phyloP scores from a whole-genome alignment of 2,797 vertebrate genomes.

The Atherinosoma microstoma region DNA sequence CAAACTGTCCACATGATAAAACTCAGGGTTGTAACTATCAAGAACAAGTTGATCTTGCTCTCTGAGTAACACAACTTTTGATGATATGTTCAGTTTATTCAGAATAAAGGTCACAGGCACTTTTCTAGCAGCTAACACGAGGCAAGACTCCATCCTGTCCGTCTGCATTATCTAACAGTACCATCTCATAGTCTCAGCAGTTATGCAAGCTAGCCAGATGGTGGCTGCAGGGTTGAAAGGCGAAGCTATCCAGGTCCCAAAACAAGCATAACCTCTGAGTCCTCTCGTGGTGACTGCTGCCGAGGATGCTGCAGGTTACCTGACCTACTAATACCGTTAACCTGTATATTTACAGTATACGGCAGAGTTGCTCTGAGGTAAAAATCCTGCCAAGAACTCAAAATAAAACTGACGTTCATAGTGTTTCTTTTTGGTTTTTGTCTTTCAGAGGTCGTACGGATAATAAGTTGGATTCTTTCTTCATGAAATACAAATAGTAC shows the following conservation, averaged over 20 bases:
- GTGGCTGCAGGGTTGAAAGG: slow-evolving; percentile 42
- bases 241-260: slow-evolving; percentile 33
- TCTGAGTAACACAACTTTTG: not conserved
- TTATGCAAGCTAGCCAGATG: slow-evolving; percentile 77
- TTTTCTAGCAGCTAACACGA: not conserved
- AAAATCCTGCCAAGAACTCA: slow-evolving; percentile 22
- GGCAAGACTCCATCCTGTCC: not conserved
- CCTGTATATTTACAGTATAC: slow-evolving; percentile 33
- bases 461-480: slow-evolving; percentile 14
- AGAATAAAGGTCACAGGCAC: slow-evolving; percentile 17
- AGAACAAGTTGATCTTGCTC: not conserved
- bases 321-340: slow-evolving; percentile 20
- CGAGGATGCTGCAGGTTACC: slow-evolving; percentile 23
- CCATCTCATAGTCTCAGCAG: slow-evolving; percentile 20
- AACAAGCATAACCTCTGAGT: slow-evolving; percentile 31
- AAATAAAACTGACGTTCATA: not conserved
- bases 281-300: slow-evolving; percentile 22
- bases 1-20: not conserved
- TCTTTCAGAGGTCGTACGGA: slow-evolving; percentile 37
- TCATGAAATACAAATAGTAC: too few relatives aligned
- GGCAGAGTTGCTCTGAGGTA: slow-evolving; percentile 3
- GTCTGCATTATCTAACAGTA: slow-evolving; percentile 22
- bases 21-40: not conserved
- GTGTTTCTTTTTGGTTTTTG: slow-evolving; percentile 5
- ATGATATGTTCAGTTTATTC: not conserved